phyloP scores from a whole-genome alignment of 2,113 vertebrate genomes.

The Paramormyrops kingsleyae region DNA sequence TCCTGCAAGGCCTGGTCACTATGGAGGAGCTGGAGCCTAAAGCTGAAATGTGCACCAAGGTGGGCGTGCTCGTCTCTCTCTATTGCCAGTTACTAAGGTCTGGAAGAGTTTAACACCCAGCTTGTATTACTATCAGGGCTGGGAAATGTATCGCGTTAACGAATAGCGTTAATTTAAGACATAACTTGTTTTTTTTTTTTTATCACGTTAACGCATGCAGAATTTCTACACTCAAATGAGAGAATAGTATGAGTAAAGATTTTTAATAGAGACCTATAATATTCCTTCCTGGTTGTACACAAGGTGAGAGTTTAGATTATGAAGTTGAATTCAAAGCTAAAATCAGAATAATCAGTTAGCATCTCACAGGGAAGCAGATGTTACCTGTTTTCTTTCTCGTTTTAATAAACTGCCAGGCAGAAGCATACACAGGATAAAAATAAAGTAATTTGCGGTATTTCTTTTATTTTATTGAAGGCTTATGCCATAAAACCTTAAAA shows the following conservation, averaged over 20 bases:
- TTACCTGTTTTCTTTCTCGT: too few relatives aligned
- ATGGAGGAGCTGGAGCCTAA: constrained; percentile 80
- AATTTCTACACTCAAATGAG: background rate
- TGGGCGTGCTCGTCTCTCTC: constrained; percentile 28
- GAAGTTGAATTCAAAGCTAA: too few relatives aligned
- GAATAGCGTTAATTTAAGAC: background rate
- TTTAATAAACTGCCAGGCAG: too few relatives aligned
- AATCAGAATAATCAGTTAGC: too few relatives aligned
- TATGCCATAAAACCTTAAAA: too few relatives aligned
- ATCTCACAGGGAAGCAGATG: too few relatives aligned
- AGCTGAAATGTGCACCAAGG: constrained; percentile 79
- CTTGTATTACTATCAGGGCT: background rate
- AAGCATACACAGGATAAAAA: too few relatives aligned
- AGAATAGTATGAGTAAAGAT: background rate
- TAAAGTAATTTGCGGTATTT: too few relatives aligned
- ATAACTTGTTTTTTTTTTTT: too few relatives aligned
- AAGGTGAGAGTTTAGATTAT: background rate
- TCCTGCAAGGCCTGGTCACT: constrained; percentile 73
- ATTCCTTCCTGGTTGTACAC: background rate
- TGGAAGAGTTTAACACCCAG: background rate
- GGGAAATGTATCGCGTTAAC: background rate
- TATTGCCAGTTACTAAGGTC: background rate
- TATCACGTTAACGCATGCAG: background rate
- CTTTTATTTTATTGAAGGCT: too few relatives aligned
- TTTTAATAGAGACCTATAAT: background rate